Conservation (phyloP, 2,888 invertebrate genomes). For the Heliconius ismenius region DNA sequence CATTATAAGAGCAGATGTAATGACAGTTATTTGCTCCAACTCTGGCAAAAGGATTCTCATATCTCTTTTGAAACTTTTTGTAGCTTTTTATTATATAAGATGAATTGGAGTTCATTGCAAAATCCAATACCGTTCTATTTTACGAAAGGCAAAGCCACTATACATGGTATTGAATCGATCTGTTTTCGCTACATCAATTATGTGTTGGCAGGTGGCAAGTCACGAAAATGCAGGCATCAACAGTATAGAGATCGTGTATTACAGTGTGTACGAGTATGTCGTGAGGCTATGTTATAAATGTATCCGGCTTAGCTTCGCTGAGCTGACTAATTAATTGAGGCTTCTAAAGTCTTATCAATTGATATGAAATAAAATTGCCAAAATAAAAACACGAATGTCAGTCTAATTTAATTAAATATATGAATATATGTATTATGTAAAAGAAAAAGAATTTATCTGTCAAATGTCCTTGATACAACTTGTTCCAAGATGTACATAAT, state of each 20-base stretch:
- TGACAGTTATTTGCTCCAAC: background rate
- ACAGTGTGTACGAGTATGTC: slow-evolving; percentile 52
- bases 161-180: slow-evolving; percentile 37
- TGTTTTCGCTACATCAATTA: slow-evolving; percentile 44
- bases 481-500: slow-evolving; percentile 19
- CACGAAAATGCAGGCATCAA: slow-evolving; percentile 60
- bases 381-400: background rate
- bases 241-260: slow-evolving; percentile 59
- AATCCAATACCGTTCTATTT: slow-evolving; percentile 17
- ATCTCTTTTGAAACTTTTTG: background rate
- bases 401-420: background rate
- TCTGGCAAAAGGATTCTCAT: slow-evolving; percentile 3
- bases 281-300: slow-evolving; percentile 60
- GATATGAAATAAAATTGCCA: background rate
- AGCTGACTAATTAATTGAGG: background rate
- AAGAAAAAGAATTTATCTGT: slow-evolving; percentile 28
- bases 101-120: background rate
- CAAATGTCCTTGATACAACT: slow-evolving; percentile 38
- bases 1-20: slow-evolving; percentile 5
- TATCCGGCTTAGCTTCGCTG: slow-evolving; percentile 58
- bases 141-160: slow-evolving; percentile 2
- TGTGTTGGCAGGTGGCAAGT: slow-evolving; percentile 51
- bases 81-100: background rate
- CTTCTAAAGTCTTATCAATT: slow-evolving; percentile 8
- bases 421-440: slow-evolving; percentile 7